Conservation (phyloP, 1,140 invertebrate species). For the Drosophila nigrodunni region DNA sequence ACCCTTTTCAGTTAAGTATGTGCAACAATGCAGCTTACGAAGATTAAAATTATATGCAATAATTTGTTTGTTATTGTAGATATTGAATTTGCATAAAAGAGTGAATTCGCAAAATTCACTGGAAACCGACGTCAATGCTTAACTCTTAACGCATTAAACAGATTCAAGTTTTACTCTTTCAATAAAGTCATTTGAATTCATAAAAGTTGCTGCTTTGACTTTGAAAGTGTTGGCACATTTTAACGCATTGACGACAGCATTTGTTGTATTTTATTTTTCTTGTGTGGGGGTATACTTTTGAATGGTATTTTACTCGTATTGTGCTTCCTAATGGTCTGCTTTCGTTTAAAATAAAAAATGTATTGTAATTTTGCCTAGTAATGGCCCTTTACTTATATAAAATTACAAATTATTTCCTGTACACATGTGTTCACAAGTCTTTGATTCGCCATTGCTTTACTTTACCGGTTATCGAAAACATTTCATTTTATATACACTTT, state of each 20-base stretch:
- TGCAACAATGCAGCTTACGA: not conserved
- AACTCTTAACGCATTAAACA: slow-evolving; percentile 19
- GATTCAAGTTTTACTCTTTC: slow-evolving; percentile 42
- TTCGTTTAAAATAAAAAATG: too few species aligned
- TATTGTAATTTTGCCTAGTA: too few species aligned
- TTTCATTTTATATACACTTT: slow-evolving; percentile 38
- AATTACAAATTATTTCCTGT: too few species aligned
- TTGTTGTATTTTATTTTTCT: slow-evolving; percentile 1
- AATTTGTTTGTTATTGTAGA: not conserved
- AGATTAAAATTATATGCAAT: not conserved
- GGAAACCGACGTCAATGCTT: slow-evolving; percentile 38
- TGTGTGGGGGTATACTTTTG: not conserved
- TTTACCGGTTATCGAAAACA: slow-evolving; percentile 58
- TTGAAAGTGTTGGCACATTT: slow-evolving; percentile 53
- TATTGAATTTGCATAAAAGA: slow-evolving; percentile 16
- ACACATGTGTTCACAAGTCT: not conserved
- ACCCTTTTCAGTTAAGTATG: not conserved
- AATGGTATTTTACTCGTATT: too few species aligned
- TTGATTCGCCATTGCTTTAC: not conserved
- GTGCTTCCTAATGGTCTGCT: too few species aligned
- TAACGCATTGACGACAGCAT: slow-evolving; percentile 46
- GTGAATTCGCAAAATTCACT: slow-evolving; percentile 22
- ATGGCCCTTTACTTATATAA: too few species aligned
- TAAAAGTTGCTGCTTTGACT: slow-evolving; percentile 12
- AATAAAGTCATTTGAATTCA: slow-evolving; percentile 48